Percentiles rank a stretch among this genome's conserved stretches.
These are phyloP conservation scores for Empidonax alnorum DNA, from an alignment of 2,113 vertebrate genomes.

Conservation along the genomic window DNA sequence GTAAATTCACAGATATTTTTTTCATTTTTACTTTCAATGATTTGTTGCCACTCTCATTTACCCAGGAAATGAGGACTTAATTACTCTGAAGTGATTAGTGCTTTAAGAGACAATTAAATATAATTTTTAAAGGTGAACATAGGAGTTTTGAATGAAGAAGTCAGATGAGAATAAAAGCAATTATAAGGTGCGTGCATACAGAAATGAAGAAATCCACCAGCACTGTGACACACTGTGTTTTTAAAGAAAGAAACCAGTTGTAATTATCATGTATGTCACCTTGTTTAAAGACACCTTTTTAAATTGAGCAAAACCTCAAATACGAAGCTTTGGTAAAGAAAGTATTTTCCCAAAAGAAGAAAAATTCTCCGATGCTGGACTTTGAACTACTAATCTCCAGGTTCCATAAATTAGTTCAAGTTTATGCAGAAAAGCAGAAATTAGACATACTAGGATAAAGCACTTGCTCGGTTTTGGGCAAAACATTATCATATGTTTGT, in stretches of 20 bases:
- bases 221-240: background rate
- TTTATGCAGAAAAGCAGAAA: background rate
- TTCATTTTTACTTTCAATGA: background rate
- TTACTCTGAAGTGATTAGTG: background rate
- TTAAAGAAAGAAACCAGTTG: background rate
- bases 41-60: background rate
- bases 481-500: background rate
- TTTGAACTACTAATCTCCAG: background rate
- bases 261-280: background rate
- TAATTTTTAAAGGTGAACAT: background rate
- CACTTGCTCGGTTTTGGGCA: background rate
- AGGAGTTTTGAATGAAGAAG: background rate
- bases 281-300: background rate
- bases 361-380: background rate
- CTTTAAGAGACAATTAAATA: background rate
- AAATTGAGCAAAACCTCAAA: background rate
- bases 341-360: background rate
- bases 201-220: background rate
- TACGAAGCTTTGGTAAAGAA: background rate
- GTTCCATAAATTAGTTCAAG: background rate
- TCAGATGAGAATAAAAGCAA: background rate
- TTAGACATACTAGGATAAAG: background rate
- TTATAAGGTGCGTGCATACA: rapidly evolving
- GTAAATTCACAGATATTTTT: background rate
- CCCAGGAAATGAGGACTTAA: background rate